phyloP scores from a whole-genome alignment of 2,888 invertebrate genomes.

The Rhaphigaster nebulosa region DNA sequence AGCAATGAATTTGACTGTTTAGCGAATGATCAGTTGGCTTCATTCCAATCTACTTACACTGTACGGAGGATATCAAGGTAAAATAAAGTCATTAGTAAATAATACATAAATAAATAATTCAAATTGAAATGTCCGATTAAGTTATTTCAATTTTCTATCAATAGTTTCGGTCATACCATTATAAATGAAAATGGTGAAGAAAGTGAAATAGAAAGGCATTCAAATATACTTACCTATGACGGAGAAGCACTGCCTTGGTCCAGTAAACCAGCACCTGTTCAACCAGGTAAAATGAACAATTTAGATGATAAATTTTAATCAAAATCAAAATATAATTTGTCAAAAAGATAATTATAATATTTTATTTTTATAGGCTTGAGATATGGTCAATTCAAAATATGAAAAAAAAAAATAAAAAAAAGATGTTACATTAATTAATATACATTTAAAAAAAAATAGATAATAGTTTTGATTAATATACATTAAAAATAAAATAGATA shows the following conservation, averaged over 20 bases:
- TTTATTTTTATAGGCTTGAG: background rate
- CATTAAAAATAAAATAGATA: no score
- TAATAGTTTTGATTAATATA: no score
- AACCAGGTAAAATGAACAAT: slow-evolving; percentile 61
- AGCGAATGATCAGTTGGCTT: background rate
- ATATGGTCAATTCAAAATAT: background rate
- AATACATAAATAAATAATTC: background rate
- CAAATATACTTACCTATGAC: slow-evolving; percentile 60
- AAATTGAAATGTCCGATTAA: background rate
- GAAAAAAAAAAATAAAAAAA: background rate
- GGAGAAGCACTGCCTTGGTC: slow-evolving; percentile 63
- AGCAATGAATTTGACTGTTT: slow-evolving; percentile 36
- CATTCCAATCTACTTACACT: slow-evolving; percentile 54
- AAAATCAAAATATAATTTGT: background rate
- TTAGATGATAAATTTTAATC: background rate
- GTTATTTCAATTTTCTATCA: background rate
- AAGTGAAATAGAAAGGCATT: slow-evolving; percentile 62
- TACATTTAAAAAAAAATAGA: no score
- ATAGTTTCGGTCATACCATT: slow-evolving; percentile 62
- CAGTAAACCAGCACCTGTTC: slow-evolving; percentile 62
- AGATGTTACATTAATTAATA: no score
- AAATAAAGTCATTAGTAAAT: background rate
- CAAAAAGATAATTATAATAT: background rate
- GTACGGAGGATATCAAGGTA: slow-evolving; percentile 61
- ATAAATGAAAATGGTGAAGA: slow-evolving; percentile 63